Conservation (phyloP, 2,113 vertebrate genomes). For the Seriola quinqueradiata region DNA sequence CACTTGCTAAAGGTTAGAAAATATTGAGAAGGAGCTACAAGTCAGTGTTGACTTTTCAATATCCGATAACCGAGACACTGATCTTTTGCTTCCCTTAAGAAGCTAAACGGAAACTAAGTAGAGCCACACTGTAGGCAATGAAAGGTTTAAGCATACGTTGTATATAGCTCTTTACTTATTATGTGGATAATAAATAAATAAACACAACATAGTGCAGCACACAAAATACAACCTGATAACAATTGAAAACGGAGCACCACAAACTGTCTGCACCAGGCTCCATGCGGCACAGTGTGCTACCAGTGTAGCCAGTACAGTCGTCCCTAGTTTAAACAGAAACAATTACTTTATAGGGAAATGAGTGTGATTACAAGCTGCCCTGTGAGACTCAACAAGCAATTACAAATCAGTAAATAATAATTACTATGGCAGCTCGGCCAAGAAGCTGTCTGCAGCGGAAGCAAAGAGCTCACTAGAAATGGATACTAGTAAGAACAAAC, state of each 20-base stretch:
- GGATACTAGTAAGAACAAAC: conserved; percentile 1
- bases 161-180: too few species aligned
- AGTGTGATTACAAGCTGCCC: conserved; percentile 69
- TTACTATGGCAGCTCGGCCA: conserved; percentile 47
- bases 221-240: neutral
- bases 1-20: too few species aligned
- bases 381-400: conserved; percentile 71
- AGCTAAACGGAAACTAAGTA: too few species aligned
- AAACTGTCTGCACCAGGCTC: neutral
- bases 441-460: conserved; percentile 28
- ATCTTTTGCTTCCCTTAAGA: too few species aligned
- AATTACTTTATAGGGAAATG: conserved; percentile 59
- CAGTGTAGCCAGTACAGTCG: conserved; percentile 12
- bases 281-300: neutral
- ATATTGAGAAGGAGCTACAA: too few species aligned
- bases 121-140: too few species aligned
- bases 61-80: too few species aligned
- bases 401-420: conserved; percentile 77
- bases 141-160: too few species aligned
- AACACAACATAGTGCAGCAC: neutral
- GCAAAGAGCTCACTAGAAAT: conserved; percentile 39
- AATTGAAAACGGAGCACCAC: neutral
- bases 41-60: too few species aligned
- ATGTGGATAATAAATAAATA: too few species aligned
- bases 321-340: conserved; percentile 55